Evolutionary conservation across 2,113 vertebrate species (phyloP).

Genomic region (Cephalopterus ornatus): DNA sequence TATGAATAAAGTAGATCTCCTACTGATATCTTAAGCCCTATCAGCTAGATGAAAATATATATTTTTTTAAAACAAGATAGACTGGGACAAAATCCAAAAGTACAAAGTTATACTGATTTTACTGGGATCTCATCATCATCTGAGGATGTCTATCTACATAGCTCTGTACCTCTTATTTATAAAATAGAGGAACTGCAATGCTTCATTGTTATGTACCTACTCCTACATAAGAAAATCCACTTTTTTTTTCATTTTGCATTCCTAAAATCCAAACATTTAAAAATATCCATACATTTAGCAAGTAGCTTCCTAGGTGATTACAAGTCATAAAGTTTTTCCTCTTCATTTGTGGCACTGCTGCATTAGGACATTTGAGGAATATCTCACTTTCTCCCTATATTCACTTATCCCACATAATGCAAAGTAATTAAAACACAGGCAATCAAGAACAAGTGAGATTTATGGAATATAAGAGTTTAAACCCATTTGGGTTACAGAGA

Average conservation of each 20-base stretch:
- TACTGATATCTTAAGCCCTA: not conserved
- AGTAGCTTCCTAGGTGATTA: not conserved
- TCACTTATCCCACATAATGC: not conserved
- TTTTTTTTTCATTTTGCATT: not conserved
- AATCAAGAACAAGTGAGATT: not conserved
- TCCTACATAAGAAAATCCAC: not conserved
- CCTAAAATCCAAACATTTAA: not conserved
- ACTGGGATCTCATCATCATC: not conserved
- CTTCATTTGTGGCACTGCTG: not conserved
- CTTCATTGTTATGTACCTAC: not conserved
- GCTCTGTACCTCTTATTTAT: not conserved
- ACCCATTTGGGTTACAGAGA: not conserved
- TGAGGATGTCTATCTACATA: not conserved
- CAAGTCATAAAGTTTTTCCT: not conserved
- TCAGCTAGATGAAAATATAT: not conserved
- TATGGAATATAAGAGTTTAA: not conserved
- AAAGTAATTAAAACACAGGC: not conserved
- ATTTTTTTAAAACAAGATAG: not conserved
- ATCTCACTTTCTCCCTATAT: not conserved
- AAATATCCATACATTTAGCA: not conserved
- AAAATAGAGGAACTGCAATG: not conserved
- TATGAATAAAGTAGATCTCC: not conserved
- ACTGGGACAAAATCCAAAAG: not conserved
- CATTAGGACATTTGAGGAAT: rapidly evolving
- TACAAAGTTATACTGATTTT: not conserved